These are phyloP conservation scores for Cryptotermes secundus DNA, from an alignment of 1,140 invertebrate species.

Conservation along the genomic window DNA sequence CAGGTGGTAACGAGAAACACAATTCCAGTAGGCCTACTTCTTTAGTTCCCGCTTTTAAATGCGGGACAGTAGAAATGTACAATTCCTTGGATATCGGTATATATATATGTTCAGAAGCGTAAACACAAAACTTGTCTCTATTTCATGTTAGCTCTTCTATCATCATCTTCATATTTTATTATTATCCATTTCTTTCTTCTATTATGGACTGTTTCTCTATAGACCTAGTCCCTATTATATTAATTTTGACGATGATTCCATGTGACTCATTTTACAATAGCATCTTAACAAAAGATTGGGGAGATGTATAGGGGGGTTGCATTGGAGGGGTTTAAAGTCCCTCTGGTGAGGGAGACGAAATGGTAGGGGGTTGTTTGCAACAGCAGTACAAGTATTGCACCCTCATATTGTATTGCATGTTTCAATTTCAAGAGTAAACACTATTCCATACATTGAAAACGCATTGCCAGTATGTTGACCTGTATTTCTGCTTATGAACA, in stretches of 20 bases:
- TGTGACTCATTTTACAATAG: constrained; percentile 16
- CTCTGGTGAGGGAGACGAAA: background rate
- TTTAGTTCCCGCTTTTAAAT: background rate
- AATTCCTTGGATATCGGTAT: background rate
- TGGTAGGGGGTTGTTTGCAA: background rate
- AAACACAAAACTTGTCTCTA: background rate
- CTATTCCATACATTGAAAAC: background rate
- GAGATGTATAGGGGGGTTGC: background rate
- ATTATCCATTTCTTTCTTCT: background rate
- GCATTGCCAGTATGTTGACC: background rate
- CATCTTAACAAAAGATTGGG: constrained; percentile 8
- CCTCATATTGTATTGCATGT: constrained; percentile 11
- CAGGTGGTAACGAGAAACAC: background rate
- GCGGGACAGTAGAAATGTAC: background rate
- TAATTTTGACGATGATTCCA: constrained; percentile 17
- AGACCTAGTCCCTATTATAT: background rate
- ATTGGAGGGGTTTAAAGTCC: too few relatives aligned
- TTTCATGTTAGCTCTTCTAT: background rate
- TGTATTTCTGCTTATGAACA: constrained; percentile 8
- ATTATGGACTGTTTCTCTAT: constrained; percentile 8
- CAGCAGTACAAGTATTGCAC: background rate
- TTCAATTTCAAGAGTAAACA: constrained; percentile 18
- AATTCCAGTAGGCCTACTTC: background rate
- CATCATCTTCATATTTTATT: constrained; percentile 1
- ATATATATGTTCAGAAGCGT: background rate